Percentiles rank a stretch among this genome's conserved stretches.
phyloP scores from a whole-genome alignment of 2,113 vertebrate genomes.

The Oreochromis niloticus region DNA sequence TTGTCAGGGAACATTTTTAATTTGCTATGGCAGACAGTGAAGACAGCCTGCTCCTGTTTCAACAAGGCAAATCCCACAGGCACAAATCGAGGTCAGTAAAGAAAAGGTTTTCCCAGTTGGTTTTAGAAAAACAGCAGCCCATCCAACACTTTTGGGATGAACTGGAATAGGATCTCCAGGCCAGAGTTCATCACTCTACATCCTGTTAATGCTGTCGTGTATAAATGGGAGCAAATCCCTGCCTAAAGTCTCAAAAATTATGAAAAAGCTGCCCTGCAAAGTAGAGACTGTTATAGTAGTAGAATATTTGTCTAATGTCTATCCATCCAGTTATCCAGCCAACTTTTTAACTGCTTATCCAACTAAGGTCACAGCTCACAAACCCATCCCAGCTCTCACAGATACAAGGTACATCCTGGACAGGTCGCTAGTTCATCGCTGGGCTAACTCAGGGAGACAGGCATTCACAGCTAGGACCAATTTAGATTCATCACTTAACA shows the following conservation, averaged over 20 bases:
- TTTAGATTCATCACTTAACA: not conserved
- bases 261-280: not conserved
- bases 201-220: not conserved
- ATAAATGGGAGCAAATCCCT: not conserved
- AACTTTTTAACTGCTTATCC: not conserved
- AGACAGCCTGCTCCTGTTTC: not conserved
- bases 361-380: not conserved
- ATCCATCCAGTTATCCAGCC: not conserved
- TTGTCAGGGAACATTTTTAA: not conserved
- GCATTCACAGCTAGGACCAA: not conserved
- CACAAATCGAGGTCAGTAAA: not conserved
- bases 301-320: not conserved
- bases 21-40: not conserved
- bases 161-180: not conserved
- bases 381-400: not conserved
- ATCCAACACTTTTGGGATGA: not conserved
- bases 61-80: not conserved
- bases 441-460: not conserved
- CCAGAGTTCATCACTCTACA: not conserved
- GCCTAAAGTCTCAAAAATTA: not conserved
- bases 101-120: not conserved
- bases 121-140: not conserved
- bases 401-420: not conserved
- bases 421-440: not conserved
- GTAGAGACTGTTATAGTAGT: not conserved